Percentiles rank a stretch among this genome's conserved stretches.
These are phyloP conservation scores for Neoarius graeffei DNA, from an alignment of 2,113 vertebrate species.

Conservation along the genomic window DNA sequence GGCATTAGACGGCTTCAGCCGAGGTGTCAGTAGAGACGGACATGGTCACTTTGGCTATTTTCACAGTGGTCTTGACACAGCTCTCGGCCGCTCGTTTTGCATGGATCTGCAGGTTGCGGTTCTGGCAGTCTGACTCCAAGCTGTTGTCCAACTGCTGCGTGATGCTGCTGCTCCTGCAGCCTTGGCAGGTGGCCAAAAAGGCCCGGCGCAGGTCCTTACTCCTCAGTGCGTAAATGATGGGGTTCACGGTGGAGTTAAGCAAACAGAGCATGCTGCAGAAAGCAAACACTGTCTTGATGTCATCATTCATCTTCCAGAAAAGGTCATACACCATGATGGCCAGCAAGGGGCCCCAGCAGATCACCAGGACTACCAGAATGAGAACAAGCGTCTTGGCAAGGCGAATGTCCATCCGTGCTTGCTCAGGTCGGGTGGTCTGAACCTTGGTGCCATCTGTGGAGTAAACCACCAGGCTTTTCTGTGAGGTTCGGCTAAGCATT, in stretches of 20 bases:
- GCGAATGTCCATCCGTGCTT: conserved; percentile 97
- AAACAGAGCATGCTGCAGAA: conserved; percentile 98
- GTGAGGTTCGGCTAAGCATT: conserved; percentile 93
- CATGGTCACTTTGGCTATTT: conserved; percentile 99
- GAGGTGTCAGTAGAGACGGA: conserved; percentile 98
- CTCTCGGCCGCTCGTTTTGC: conserved; percentile 92
- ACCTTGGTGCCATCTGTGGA: conserved; percentile 93
- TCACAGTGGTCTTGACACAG: conserved; percentile 99
- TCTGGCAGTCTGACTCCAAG: conserved; percentile 96
- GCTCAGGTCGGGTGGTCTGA: conserved; percentile 90
- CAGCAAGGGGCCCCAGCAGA: conserved; percentile 97
- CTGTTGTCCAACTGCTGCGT: conserved; percentile 93
- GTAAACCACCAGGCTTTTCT: conserved; percentile 95
- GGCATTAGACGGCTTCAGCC: conserved; percentile 89
- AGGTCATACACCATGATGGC: conserved; percentile 99
- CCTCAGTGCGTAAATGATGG: conserved; percentile 96
- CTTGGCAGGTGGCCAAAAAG: conserved; percentile 91
- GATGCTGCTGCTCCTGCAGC: conserved; percentile 79
- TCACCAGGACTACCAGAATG: conserved; percentile 94
- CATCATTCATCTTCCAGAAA: conserved; percentile 97
- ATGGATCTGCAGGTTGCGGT: conserved; percentile 85
- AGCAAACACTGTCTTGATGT: conserved; percentile 95
- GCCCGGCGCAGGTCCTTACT: conserved; percentile 96
- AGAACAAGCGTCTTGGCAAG: conserved; percentile 98
- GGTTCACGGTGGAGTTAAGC: conserved; percentile 97